Conservation (phyloP, 2,888 invertebrate species). For the Willowsia nigromaculata region DNA sequence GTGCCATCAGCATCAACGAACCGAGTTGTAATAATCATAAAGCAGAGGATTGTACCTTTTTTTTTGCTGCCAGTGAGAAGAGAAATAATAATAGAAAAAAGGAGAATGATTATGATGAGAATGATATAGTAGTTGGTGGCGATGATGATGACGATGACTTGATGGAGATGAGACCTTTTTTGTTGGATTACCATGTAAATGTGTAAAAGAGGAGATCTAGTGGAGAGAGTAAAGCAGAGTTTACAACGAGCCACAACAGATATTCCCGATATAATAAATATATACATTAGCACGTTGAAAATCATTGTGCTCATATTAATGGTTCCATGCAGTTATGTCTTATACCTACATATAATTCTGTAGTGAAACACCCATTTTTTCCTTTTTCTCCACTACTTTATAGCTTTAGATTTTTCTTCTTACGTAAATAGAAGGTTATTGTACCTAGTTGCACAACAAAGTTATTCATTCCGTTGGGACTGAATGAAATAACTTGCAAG, state of each 20-base stretch:
- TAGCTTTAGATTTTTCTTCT: not conserved
- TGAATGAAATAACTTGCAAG: not conserved
- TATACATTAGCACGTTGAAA: not conserved
- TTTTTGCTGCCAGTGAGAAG: conserved; percentile 22
- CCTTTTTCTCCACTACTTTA: not conserved
- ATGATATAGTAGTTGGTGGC: not conserved
- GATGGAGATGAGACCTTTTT: conserved; percentile 64
- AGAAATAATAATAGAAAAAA: conserved; percentile 46
- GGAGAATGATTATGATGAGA: conserved; percentile 43
- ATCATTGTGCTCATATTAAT: not conserved
- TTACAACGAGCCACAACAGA: not conserved
- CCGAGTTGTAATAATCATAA: conserved; percentile 34
- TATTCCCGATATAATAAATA: not conserved
- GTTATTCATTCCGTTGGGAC: not conserved
- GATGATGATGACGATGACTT: conserved; percentile 60
- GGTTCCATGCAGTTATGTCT: not conserved
- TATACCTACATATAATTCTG: not conserved
- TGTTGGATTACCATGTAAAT: conserved; percentile 60
- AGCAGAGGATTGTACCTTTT: conserved; percentile 47
- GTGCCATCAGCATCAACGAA: conserved; percentile 31
- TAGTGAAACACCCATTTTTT: not conserved
- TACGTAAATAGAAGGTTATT: not conserved
- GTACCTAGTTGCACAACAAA: not conserved
- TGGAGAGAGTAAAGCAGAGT: not conserved
- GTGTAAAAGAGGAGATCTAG: conserved; percentile 24